Conservation (phyloP, 1,140 invertebrate genomes). For the Tyrophagus putrescentiae region DNA sequence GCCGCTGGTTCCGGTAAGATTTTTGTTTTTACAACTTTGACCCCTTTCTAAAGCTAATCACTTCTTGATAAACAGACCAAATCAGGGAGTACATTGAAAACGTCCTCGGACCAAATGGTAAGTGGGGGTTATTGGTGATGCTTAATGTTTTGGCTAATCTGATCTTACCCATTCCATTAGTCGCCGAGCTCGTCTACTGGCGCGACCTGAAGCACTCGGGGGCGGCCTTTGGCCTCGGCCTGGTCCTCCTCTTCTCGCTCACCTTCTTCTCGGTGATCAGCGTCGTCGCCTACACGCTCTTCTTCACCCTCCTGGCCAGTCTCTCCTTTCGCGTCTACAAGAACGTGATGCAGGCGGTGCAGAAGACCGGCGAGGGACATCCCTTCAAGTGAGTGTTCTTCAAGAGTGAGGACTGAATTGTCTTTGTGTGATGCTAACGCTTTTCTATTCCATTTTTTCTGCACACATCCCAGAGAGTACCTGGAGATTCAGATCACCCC, state of each 20-base stretch:
- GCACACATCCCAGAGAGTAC: slow-evolving; percentile 52
- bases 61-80: too few species aligned
- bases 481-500: slow-evolving; percentile 70
- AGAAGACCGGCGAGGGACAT: slow-evolving; percentile 90
- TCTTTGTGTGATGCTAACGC: not conserved
- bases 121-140: too few species aligned
- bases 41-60: too few species aligned
- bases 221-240: slow-evolving; percentile 67
- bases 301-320: slow-evolving; percentile 62
- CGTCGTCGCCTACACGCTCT: slow-evolving; percentile 75
- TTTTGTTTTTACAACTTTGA: too few species aligned
- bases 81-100: too few species aligned
- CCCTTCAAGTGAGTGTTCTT: slow-evolving; percentile 72
- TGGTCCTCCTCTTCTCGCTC: slow-evolving; percentile 73
- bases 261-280: slow-evolving; percentile 88
- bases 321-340: slow-evolving; percentile 89
- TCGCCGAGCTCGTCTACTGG: slow-evolving; percentile 93
- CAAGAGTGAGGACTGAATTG: too few species aligned
- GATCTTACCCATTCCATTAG: slow-evolving; percentile 38
- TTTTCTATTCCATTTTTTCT: too few species aligned
- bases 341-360: slow-evolving; percentile 81
- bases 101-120: too few species aligned
- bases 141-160: too few species aligned
- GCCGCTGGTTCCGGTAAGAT: too few species aligned
- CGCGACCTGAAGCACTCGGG: slow-evolving; percentile 82